Conservation (phyloP, 2,113 vertebrate species). For the Lagopus leucura region DNA sequence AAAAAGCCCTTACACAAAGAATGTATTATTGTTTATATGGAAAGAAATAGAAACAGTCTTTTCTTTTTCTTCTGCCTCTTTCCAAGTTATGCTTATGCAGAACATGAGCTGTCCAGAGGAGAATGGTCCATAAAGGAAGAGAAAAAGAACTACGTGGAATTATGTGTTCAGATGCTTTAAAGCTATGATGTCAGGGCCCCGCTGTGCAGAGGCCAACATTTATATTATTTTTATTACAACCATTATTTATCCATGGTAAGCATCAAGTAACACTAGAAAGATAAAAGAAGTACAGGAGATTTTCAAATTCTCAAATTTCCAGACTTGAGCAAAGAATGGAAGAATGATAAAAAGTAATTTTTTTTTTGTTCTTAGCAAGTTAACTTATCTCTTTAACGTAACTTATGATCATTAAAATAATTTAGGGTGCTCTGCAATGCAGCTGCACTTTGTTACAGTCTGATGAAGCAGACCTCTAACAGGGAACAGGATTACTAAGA, state of each 20-base stretch:
- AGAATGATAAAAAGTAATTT: neutral
- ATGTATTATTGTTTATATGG: neutral
- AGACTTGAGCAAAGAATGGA: neutral
- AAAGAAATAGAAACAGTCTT: neutral
- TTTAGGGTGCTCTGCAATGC: neutral
- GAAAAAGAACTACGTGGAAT: neutral
- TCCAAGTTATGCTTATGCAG: neutral
- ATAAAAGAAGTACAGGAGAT: neutral
- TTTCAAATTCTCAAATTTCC: neutral
- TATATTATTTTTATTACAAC: neutral
- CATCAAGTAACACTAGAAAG: neutral
- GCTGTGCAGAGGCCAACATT: neutral
- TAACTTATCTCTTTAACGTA: neutral
- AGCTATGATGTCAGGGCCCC: neutral
- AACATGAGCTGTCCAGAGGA: neutral
- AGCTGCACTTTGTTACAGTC: constrained; percentile 53
- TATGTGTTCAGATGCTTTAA: neutral
- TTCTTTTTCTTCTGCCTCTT: neutral
- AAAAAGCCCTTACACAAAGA: neutral
- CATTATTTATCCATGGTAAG: neutral
- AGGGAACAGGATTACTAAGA: constrained; percentile 41
- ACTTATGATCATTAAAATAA: neutral
- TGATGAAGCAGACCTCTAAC: constrained; percentile 55
- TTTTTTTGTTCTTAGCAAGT: neutral
- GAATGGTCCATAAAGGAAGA: neutral